These are phyloP conservation scores for Diachrysia chrysitis DNA, from an alignment of 2,888 invertebrate genomes.

Conservation along the genomic window DNA sequence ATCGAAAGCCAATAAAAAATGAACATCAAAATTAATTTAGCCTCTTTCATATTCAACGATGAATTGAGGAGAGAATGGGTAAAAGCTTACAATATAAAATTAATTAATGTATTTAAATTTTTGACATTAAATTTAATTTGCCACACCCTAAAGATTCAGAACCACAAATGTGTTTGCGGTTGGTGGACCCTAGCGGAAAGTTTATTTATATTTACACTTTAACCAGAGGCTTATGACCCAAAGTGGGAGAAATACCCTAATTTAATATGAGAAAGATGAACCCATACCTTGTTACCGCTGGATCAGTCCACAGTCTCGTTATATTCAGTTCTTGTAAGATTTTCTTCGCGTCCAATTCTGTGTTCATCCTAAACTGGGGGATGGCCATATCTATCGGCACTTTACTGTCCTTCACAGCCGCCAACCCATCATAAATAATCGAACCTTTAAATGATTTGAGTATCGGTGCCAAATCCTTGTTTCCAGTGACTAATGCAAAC, in stretches of 20 bases:
- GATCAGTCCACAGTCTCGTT: constrained; percentile 47
- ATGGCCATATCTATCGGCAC: constrained; percentile 48
- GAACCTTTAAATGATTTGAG: not conserved
- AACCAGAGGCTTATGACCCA: not conserved
- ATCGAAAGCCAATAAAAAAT: not conserved
- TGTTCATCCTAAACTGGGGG: constrained; percentile 47
- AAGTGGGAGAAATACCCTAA: not conserved
- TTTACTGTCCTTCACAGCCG: constrained; percentile 20
- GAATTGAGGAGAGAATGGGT: not conserved
- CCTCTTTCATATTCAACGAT: not conserved
- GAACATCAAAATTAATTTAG: not conserved
- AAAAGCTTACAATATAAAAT: constrained; percentile 27
- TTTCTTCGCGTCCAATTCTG: constrained; percentile 46
- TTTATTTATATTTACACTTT: constrained; percentile 13
- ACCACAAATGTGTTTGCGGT: constrained; percentile 27
- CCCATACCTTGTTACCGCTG: constrained; percentile 52
- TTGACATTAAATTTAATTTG: constrained; percentile 19
- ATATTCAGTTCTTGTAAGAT: constrained; percentile 53
- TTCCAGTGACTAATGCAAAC: constrained; percentile 31
- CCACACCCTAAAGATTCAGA: constrained; percentile 3
- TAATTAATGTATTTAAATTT: constrained; percentile 29
- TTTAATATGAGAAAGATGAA: constrained; percentile 8
- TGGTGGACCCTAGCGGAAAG: not conserved
- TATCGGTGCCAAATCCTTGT: constrained; percentile 10
- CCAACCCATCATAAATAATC: constrained; percentile 11